phyloP scores from a whole-genome alignment of 2,888 invertebrate genomes.

The Xanthia togata region DNA sequence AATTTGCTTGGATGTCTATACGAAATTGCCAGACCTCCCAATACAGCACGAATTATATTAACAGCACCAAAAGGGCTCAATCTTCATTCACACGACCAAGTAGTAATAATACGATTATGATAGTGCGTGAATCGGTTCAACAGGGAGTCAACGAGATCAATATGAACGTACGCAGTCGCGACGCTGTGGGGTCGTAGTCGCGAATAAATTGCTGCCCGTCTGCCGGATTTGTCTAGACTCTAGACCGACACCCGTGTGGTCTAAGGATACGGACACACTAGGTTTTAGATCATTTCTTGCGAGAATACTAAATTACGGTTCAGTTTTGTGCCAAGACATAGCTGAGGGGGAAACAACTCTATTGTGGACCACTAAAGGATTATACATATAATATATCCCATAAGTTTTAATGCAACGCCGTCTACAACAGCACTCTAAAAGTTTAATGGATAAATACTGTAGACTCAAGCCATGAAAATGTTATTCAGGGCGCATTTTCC shows the following conservation, averaged over 20 bases:
- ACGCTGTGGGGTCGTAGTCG: conserved; percentile 64
- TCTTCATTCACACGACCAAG: conserved; percentile 28
- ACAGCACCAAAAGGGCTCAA: background rate
- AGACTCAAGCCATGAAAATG: conserved; percentile 15
- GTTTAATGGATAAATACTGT: conserved; percentile 31
- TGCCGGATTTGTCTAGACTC: conserved; percentile 63
- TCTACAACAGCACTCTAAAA: conserved; percentile 30
- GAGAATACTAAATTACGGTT: background rate
- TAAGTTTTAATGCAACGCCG: conserved; percentile 41
- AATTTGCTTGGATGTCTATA: background rate
- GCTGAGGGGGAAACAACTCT: background rate
- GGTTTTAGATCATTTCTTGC: background rate
- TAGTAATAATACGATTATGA: conserved; percentile 49
- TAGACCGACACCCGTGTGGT: conserved; percentile 63
- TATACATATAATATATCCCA: background rate
- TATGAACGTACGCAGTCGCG: conserved; percentile 69
- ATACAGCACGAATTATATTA: background rate
- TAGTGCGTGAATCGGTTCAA: conserved; percentile 39
- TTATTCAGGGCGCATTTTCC: conserved; percentile 14
- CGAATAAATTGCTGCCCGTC: conserved; percentile 70
- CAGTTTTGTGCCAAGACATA: conserved; percentile 9
- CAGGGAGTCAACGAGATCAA: conserved; percentile 67
- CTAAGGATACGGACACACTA: conserved; percentile 57
- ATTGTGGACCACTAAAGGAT: background rate
- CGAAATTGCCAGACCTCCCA: background rate